Evolutionary conservation across 2,888 invertebrate genomes (phyloP), one percentile per base, ranked within the genome.

Genomic region (Polyommatus iphigenia): DNA sequence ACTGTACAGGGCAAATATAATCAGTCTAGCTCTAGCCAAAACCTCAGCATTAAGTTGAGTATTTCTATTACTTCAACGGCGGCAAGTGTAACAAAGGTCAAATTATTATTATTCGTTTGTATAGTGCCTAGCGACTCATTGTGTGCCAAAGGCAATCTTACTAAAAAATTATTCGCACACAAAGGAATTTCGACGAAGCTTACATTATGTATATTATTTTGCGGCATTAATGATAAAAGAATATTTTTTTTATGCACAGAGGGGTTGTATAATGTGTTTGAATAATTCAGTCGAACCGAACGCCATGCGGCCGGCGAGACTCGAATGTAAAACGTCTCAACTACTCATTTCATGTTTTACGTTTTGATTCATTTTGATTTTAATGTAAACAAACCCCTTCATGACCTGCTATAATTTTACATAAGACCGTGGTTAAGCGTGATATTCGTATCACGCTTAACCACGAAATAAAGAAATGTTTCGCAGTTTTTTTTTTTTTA

Each of bases 211-310:
- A 75, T 54, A 73, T 36, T 54, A 73, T 36, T 72, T 46, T 36
- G 41, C 41, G 13, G 50, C 29, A 46, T 24, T 75, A 75, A 75
- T 54, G 75, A 54, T 29, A 20, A 50, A 20, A 75, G 46, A 41
- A 24, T 46, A 15, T 2, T 46, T 46, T 46, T 73, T 36, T 73
- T 46, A 46, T 67, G 67, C 67, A 67, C 41, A 73, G 41, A 46
- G 41, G n/a, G 73, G 46, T 46, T 73, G 73, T 46, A 32, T 67
- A 67, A 67, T 67, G 67, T 67, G 20, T 73, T 46, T 73, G 75
- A 75, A 75, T 75, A 54, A 75, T 75, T 75, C 29, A 75, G 75
- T 24, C 24, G 7, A 24, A 54, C 46, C 29, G 50, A 24, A 29
- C 29, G 7, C 54, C 73, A 24, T 46, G 46, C 24, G 75, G 75